Percentiles rank a stretch among this genome's conserved stretches.
Conservation (phyloP, 2,888 invertebrate genomes). For the Tetragonisca angustula region DNA sequence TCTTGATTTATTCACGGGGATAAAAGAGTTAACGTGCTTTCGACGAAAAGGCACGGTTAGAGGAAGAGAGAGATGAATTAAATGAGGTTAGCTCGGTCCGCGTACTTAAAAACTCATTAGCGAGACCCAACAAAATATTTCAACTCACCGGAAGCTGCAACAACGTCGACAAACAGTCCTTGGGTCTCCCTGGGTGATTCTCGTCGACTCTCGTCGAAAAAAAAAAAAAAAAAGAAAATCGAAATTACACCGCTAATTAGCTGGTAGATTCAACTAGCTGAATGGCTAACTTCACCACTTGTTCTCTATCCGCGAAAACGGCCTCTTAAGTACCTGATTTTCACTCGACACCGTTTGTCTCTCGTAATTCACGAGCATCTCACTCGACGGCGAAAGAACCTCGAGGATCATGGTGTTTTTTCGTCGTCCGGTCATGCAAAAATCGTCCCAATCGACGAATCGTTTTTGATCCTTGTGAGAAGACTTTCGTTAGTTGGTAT, state of each 20-base stretch:
- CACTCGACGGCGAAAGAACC: background rate
- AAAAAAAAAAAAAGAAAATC: conserved; percentile 35
- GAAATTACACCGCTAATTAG: conserved; percentile 53
- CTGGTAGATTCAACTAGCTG: background rate
- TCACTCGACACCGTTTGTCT: conserved; percentile 31
- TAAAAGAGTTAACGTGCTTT: background rate
- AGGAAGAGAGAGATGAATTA: background rate
- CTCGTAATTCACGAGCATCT: background rate
- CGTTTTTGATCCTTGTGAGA: background rate
- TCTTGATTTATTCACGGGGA: background rate
- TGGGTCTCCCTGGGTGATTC: background rate
- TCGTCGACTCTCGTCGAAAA: background rate
- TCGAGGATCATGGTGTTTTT: conserved; percentile 7
- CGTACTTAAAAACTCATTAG: conserved; percentile 56
- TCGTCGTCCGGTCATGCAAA: background rate
- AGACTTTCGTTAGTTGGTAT: background rate
- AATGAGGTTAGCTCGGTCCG: conserved; percentile 12
- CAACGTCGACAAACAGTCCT: background rate
- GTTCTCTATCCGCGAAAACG: background rate
- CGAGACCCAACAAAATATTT: conserved; percentile 46
- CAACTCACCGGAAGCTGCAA: conserved; percentile 55
- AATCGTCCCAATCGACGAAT: background rate
- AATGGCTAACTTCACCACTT: background rate
- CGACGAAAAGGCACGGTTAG: background rate
- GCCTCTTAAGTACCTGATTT: conserved; percentile 23